Base-by-base conservation (phyloP, 2,797 vertebrate genomes). In the Hoplostethus atlanticus region DNA sequence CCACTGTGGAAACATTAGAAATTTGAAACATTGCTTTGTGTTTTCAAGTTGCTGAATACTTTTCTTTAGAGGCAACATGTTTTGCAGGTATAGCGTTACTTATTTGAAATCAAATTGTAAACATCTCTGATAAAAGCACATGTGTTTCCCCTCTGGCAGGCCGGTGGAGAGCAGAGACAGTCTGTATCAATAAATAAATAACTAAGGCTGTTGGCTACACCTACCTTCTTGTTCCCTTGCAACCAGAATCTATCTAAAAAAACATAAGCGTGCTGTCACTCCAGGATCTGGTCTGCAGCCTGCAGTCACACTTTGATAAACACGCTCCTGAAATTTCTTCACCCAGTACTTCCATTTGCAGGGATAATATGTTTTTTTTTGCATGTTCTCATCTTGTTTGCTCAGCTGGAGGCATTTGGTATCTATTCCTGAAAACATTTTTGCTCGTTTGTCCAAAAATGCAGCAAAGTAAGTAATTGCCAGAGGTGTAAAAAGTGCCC, bases 121-220 rank as follows among this genome's bases (percentile, higher is more conserved):
- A 68, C 69, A 76, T 75, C 31, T 72, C 72, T 73, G 60, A 84
- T 58, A 71, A 21, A 71, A 73, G 80, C 81, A 71, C 68, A 76
- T 77, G 54, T 64, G 46, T 48, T 73, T 80, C 68, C 79, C 76
- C 68, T 50, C 61, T 36, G 16, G 60, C 42, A 71, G 75, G 67
- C n/a, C 57, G 76, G 61, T 54, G 61, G 64, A 85, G 74, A 55
- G 66, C 55, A 87, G 78, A 80, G 74, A 68, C 71, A 60, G 77
- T 72, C 79, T 77, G 73, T 92, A 91, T 93, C 91, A 89, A 90
- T 89, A 84, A 89, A 90, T 89, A 84, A 89, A 87, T 88, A 91
- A 85, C 90, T 94, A 89, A 84, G 81, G 88, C 79, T 81, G 73
- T 85, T 53, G 65, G 77, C 76, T 80, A 66, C 75, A 85, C 84